phyloP scores from a whole-genome alignment of 1,140 invertebrate genomes.

The Zaprionus davidi region DNA sequence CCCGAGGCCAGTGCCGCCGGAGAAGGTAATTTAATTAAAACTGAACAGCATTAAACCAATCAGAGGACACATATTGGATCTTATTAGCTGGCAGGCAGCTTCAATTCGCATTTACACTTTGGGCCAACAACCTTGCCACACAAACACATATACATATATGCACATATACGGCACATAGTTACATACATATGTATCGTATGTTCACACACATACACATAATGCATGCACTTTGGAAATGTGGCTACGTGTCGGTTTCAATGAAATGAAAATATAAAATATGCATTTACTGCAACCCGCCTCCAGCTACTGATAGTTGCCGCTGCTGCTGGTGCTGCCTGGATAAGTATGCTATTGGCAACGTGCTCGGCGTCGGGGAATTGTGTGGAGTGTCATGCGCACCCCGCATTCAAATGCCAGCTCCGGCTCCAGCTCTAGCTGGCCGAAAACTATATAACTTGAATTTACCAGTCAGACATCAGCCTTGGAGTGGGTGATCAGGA shows the following conservation, averaged over 20 bases:
- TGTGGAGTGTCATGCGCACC: conserved; percentile 55
- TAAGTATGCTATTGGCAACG: conserved; percentile 73
- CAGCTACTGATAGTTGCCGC: conserved; percentile 43
- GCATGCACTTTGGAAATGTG: conserved; percentile 31
- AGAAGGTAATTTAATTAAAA: conserved; percentile 58
- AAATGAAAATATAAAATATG: conserved; percentile 82
- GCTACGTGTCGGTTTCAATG: conserved; percentile 76
- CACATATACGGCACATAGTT: background rate
- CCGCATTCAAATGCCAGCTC: conserved; percentile 69
- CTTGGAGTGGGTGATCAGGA: conserved; percentile 17
- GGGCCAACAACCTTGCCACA: conserved; percentile 30
- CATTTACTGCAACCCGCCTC: conserved; percentile 64
- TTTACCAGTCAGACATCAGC: conserved; percentile 22
- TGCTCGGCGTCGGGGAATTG: conserved; percentile 63
- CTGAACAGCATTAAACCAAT: conserved; percentile 30
- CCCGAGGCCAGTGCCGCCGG: conserved; percentile 12
- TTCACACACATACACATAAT: background rate
- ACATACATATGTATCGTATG: conserved; percentile 12
- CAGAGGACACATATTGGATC: conserved; percentile 38
- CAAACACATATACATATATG: background rate
- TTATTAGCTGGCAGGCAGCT: conserved; percentile 48
- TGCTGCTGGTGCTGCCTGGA: conserved; percentile 52
- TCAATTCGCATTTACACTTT: conserved; percentile 48
- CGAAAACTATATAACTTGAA: conserved; percentile 43
- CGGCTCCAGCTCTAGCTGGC: background rate